Conservation (phyloP, 1,140 invertebrate species). For the Drosophila tani region DNA sequence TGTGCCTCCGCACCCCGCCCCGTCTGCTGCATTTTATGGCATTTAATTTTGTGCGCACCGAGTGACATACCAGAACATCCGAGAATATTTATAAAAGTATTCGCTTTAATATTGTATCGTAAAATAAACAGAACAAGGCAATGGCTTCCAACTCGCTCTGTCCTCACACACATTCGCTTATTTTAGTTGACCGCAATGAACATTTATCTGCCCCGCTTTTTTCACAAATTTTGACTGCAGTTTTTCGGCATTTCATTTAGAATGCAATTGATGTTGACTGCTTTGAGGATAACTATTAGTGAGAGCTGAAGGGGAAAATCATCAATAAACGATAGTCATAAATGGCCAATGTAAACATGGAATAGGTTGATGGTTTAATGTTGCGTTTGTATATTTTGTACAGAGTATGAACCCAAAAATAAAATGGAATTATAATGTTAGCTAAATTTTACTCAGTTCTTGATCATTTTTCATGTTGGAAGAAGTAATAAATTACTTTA, state of each 20-base stretch:
- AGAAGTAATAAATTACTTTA: no score
- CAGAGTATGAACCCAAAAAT: background rate
- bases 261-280: conserved; percentile 26
- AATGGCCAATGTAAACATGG: conserved; percentile 12
- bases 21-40: conserved; percentile 59
- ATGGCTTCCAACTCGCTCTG: conserved; percentile 6
- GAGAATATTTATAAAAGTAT: conserved; percentile 27
- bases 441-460: no score
- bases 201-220: conserved; percentile 36
- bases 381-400: background rate
- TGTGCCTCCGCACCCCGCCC: background rate
- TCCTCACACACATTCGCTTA: conserved; percentile 12
- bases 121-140: conserved; percentile 55
- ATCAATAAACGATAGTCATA: conserved; percentile 23
- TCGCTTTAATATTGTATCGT: conserved; percentile 47
- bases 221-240: conserved; percentile 26
- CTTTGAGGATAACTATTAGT: conserved; percentile 19
- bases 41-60: conserved; percentile 60
- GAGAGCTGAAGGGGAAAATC: conserved; percentile 19
- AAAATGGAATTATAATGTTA: background rate
- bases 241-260: conserved; percentile 28
- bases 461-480: no score
- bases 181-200: conserved; percentile 44
- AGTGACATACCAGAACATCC: conserved; percentile 21
- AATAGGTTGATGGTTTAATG: background rate